phyloP scores from a whole-genome alignment of 2,888 invertebrate genomes.

The Ommatoiulus sabulosus region DNA sequence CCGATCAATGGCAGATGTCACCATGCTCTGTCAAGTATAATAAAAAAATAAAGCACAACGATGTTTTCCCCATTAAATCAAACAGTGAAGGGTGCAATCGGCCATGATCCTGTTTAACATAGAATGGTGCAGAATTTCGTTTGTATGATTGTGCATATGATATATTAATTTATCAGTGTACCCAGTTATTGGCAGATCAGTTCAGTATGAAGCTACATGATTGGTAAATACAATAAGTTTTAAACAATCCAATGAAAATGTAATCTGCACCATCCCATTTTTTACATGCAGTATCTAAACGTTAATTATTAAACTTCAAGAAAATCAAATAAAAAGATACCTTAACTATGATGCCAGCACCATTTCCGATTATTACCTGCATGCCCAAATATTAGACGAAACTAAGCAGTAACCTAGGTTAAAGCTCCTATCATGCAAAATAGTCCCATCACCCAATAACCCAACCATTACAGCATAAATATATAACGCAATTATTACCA shows the following conservation, averaged over 20 bases:
- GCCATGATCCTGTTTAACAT: neutral
- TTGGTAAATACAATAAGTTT: neutral
- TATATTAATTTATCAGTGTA: neutral
- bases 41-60: neutral
- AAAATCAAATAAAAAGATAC: neutral
- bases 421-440: neutral
- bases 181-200: too few species aligned
- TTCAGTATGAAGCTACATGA: too few species aligned
- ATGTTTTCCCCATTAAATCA: too few species aligned
- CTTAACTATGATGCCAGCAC: slow-evolving; percentile 2
- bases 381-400: slow-evolving; percentile 31
- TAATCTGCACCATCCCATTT: neutral
- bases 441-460: neutral
- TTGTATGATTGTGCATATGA: neutral
- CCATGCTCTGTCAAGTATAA: neutral
- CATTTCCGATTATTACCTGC: neutral
- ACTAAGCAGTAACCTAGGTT: neutral
- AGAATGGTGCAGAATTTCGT: neutral
- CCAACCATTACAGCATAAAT: neutral
- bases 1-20: neutral
- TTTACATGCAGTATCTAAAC: neutral
- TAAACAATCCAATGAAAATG: neutral
- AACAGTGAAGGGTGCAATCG: neutral
- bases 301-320: neutral
- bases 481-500: neutral